Percentiles rank a stretch among this genome's conserved stretches.
Conservation (phyloP, 2,888 invertebrate genomes). For the Mactromeris polynyma region DNA sequence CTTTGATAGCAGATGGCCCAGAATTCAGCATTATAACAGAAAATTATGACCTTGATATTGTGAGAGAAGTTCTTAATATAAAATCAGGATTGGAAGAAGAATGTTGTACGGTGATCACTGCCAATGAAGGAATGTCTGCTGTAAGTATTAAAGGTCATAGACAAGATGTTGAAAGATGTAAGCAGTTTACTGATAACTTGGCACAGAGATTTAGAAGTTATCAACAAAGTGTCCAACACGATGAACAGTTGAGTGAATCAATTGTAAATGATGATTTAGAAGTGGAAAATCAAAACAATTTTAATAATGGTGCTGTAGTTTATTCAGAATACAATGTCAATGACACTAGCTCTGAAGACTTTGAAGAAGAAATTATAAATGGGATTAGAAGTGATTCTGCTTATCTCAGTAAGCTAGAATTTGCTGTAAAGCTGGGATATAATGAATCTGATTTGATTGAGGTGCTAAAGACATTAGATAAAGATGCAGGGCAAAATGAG, state of each 20-base stretch:
- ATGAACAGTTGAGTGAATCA: background rate
- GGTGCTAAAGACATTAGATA: slow-evolving; percentile 94
- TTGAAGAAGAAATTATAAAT: slow-evolving; percentile 64
- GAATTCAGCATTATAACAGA: slow-evolving; percentile 52
- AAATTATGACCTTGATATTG: slow-evolving; percentile 53
- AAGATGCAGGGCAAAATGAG: slow-evolving; percentile 95
- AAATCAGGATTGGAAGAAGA: slow-evolving; percentile 69
- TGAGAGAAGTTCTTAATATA: slow-evolving; percentile 70
- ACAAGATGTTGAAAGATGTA: slow-evolving; percentile 63
- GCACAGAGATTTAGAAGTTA: background rate
- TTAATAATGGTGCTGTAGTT: background rate
- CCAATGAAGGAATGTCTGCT: slow-evolving; percentile 56
- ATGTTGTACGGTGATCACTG: slow-evolving; percentile 67
- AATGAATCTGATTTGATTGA: slow-evolving; percentile 94
- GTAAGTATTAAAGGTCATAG: slow-evolving; percentile 71
- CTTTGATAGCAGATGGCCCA: slow-evolving; percentile 66
- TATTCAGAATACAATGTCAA: background rate
- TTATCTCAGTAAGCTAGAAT: slow-evolving; percentile 92
- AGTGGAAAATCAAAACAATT: background rate
- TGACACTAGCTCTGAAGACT: slow-evolving; percentile 49
- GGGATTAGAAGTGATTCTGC: slow-evolving; percentile 66
- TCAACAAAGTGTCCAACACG: background rate
- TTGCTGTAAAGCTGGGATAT: slow-evolving; percentile 96
- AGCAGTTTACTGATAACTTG: slow-evolving; percentile 33
- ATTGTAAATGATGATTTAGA: background rate